These are phyloP conservation scores for Chromobotia macracanthus DNA, from an alignment of 2,797 vertebrate genomes.

Conservation along the genomic window DNA sequence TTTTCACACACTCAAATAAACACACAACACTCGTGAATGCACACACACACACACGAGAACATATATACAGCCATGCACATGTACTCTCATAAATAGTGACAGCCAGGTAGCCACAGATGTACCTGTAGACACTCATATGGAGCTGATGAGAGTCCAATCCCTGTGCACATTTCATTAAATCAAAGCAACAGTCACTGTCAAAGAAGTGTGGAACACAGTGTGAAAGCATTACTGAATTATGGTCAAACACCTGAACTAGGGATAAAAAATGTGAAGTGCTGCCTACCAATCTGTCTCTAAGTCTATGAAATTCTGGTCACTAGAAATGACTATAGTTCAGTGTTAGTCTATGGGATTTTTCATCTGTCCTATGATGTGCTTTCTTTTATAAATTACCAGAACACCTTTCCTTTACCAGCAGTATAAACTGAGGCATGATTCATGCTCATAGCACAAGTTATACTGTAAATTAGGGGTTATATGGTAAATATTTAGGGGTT, in stretches of 20 bases:
- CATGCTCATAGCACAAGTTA: no score
- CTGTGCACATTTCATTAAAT: slow-evolving; percentile 28
- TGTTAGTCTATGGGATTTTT: no score
- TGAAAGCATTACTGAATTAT: slow-evolving; percentile 23
- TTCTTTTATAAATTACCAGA: no score
- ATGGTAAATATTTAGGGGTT: no score
- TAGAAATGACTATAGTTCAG: no score
- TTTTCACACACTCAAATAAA: slow-evolving; percentile 79
- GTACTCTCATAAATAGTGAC: slow-evolving; percentile 50
- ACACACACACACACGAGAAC: slow-evolving; percentile 50
- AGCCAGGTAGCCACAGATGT: slow-evolving; percentile 52
- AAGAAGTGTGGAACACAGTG: not conserved
- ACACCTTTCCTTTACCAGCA: no score
- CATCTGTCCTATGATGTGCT: no score
- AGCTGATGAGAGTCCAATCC: slow-evolving; percentile 23
- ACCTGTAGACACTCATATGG: slow-evolving; percentile 12
- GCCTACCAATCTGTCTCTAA: no score
- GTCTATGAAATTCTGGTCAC: no score
- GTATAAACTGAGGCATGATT: no score
- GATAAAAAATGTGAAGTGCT: not conserved
- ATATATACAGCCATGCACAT: slow-evolving; percentile 18
- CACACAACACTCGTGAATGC: slow-evolving; percentile 61
- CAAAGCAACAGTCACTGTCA: slow-evolving; percentile 48
- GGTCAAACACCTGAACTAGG: not conserved
- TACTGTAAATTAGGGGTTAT: no score